Percentiles rank a stretch among this genome's conserved stretches.
phyloP scores from a whole-genome alignment of 2,113 vertebrate species.

The Lutjanus erythropterus region DNA sequence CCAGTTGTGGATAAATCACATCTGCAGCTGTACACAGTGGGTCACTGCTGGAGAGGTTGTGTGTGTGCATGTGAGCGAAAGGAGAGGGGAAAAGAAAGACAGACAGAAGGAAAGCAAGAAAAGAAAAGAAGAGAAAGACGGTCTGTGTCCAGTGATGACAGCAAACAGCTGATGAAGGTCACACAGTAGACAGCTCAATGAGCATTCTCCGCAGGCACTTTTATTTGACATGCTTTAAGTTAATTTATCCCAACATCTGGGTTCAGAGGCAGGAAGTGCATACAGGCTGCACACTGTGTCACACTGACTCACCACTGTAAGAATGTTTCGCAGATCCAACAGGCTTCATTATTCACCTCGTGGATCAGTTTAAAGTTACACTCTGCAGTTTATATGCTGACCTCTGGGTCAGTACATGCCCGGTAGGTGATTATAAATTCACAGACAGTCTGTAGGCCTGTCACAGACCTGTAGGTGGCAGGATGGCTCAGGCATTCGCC shows the following conservation, averaged over 20 bases:
- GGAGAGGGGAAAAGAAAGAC: conserved; percentile 1
- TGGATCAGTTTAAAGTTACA: conserved; percentile 42
- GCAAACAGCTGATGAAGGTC: conserved; percentile 77
- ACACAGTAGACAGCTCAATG: conserved; percentile 61
- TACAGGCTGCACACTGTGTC: conserved; percentile 60
- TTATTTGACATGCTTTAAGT: conserved; percentile 71
- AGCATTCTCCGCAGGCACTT: conserved; percentile 61
- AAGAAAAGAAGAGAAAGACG: conserved; percentile 41
- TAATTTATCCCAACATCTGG: conserved; percentile 73
- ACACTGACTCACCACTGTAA: conserved; percentile 49
- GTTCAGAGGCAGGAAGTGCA: conserved; percentile 64
- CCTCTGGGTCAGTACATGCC: conserved; percentile 7
- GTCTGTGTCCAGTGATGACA: conserved; percentile 73
- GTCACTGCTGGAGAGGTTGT: conserved; percentile 76
- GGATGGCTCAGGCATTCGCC: conserved; percentile 26
- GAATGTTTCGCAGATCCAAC: conserved; percentile 47
- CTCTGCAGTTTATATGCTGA: conserved; percentile 16
- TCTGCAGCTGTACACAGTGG: conserved; percentile 84
- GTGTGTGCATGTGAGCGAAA: conserved; percentile 39
- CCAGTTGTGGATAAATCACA: conserved; percentile 84
- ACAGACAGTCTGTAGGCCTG: conserved; percentile 10
- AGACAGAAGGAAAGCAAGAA: conserved; percentile 18
- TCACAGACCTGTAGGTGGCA: conserved; percentile 50
- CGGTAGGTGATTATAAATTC: conserved; percentile 11
- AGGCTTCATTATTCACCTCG: conserved; percentile 50